phyloP scores from a whole-genome alignment of 2,113 vertebrate species.

The Crotalus horridus region DNA sequence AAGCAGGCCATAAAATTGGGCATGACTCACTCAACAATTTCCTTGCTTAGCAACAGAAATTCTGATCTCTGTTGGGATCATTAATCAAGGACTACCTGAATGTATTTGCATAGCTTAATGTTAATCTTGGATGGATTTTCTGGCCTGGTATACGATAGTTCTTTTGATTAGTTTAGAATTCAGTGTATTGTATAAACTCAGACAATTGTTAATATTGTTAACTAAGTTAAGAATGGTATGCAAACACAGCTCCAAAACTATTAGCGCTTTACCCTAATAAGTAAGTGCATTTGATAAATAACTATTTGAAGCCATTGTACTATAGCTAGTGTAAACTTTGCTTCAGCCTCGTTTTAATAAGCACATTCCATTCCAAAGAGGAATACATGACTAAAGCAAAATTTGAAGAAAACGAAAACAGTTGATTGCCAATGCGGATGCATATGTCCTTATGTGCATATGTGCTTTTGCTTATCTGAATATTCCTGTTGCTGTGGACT shows the following conservation, averaged over 20 bases:
- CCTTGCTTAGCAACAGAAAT: neutral
- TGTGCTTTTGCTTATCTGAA: neutral
- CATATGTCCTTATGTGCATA: neutral
- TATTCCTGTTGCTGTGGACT: neutral
- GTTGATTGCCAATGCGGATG: slow-evolving; percentile 6
- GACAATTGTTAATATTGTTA: neutral
- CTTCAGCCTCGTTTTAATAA: neutral
- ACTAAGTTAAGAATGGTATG: neutral
- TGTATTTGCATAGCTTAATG: neutral
- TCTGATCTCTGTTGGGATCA: neutral
- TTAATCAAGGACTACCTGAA: neutral
- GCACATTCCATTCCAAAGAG: neutral
- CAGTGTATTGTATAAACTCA: neutral
- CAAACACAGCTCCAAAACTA: neutral
- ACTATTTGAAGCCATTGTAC: neutral
- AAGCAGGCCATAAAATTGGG: too few species aligned
- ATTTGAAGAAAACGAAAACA: neutral
- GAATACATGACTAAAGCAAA: neutral
- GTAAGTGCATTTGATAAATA: neutral
- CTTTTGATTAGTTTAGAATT: neutral
- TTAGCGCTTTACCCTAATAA: neutral
- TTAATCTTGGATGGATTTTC: neutral
- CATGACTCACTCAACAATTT: neutral
- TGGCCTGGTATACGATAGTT: neutral
- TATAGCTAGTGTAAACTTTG: neutral